Conservation (phyloP, 2,888 invertebrate species). For the Arge pagana region DNA sequence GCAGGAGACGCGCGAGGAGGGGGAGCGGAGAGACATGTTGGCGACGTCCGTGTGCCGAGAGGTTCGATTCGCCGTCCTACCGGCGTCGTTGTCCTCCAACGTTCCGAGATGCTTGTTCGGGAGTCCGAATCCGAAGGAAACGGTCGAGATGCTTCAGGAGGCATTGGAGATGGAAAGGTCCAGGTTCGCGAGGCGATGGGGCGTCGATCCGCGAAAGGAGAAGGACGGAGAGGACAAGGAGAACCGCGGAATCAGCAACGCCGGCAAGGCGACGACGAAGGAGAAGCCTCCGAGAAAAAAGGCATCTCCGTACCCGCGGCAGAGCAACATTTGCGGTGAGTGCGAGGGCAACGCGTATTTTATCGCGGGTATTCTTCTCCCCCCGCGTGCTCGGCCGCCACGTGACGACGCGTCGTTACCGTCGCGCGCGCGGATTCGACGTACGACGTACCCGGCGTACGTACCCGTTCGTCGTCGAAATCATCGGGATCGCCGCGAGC, state of each 20-base stretch:
- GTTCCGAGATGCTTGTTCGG: constrained; percentile 65
- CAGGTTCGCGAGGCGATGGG: constrained; percentile 65
- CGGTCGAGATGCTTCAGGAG: constrained; percentile 64
- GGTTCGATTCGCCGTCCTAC: constrained; percentile 47
- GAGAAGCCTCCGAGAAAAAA: constrained; percentile 46
- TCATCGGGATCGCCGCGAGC: too few species aligned
- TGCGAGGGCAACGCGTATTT: too few species aligned
- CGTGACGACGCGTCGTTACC: too few species aligned
- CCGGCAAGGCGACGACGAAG: constrained; percentile 17
- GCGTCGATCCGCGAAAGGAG: constrained; percentile 59
- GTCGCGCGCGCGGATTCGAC: too few species aligned
- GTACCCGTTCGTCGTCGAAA: too few species aligned
- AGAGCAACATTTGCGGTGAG: constrained; percentile 53
- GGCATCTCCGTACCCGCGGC: constrained; percentile 46
- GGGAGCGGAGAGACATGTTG: constrained; percentile 40
- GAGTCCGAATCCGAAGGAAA: constrained; percentile 64
- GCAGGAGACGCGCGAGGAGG: constrained; percentile 1
- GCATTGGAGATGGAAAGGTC: constrained; percentile 64
- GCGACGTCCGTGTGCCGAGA: constrained; percentile 51
- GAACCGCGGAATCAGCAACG: constrained; percentile 24
- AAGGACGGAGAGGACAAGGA: constrained; percentile 52
- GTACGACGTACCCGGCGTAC: too few species aligned
- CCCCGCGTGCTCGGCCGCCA: constrained; percentile 26
- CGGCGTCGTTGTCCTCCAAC: constrained; percentile 43
- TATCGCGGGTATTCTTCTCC: constrained; percentile 24